Evolutionary conservation across 2,797 vertebrate species (phyloP).

Genomic region (Alectoris magna): DNA sequence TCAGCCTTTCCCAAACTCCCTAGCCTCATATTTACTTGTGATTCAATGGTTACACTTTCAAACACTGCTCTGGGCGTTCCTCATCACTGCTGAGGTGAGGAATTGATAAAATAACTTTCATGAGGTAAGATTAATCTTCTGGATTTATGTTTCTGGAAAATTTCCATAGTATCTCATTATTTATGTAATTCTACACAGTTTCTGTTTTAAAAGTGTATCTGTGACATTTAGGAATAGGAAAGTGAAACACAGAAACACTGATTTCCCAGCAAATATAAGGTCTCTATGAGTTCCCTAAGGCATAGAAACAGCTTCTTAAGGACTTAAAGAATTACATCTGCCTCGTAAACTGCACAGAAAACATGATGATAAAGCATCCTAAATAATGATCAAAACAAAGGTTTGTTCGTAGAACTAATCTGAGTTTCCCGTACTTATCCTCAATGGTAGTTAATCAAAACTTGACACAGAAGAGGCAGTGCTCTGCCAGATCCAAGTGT

Average conservation of each 20-base stretch:
- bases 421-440: neutral
- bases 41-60: neutral
- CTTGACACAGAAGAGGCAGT: neutral
- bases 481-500: neutral
- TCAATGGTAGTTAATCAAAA: neutral
- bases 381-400: neutral
- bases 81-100: neutral
- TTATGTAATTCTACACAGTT: neutral
- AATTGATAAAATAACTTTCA: neutral
- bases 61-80: neutral
- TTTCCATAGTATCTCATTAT: neutral
- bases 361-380: neutral
- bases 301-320: neutral
- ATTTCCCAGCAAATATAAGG: constrained; percentile 14
- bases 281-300: constrained; percentile 3
- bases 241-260: constrained; percentile 1
- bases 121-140: neutral
- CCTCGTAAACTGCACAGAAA: neutral
- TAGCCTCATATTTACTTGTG: neutral
- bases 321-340: constrained; percentile 21
- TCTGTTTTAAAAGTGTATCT: neutral
- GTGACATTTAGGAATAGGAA: constrained; percentile 9
- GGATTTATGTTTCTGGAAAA: constrained; percentile 10
- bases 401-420: neutral
- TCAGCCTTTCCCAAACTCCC: neutral